Conservation (phyloP, 2,888 invertebrate genomes). For the Invenusta paracnida region DNA sequence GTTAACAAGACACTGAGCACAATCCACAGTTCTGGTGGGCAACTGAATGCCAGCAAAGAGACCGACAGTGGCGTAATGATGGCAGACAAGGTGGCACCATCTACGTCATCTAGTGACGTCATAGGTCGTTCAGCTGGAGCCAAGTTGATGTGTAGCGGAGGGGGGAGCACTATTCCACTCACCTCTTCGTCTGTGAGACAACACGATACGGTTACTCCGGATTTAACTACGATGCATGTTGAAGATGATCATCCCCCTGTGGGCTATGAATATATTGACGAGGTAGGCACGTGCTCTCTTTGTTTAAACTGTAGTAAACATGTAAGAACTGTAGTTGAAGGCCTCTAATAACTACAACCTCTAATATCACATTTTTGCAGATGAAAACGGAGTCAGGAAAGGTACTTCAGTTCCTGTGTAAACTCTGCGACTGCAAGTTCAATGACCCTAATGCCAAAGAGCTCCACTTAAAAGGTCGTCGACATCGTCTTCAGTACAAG, state of each 20-base stretch:
- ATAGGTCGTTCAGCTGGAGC: no score
- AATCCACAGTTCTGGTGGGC: not conserved
- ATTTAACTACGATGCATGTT: no score
- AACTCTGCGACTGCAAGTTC: constrained; percentile 96
- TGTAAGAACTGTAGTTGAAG: no score
- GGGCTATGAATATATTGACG: constrained; percentile 87
- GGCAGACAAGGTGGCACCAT: not conserved
- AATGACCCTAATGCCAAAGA: constrained; percentile 99
- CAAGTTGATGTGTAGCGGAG: no score
- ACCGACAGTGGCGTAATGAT: not conserved
- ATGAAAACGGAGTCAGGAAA: constrained; percentile 71
- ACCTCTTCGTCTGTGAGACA: no score
- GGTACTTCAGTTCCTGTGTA: constrained; percentile 85
- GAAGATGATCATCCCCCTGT: constrained; percentile 26
- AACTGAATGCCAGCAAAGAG: not conserved
- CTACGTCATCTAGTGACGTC: not conserved
- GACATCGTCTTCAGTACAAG: constrained; percentile 93
- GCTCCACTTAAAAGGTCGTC: constrained; percentile 97
- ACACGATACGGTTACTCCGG: no score
- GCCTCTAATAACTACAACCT: no score
- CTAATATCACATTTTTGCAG: no score
- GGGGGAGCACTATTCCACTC: no score
- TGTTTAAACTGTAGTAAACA: no score
- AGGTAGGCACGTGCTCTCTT: no score
- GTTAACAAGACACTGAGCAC: not conserved